These are phyloP conservation scores for Mellilla xanthometata DNA, from an alignment of 2,888 invertebrate species.

Conservation along the genomic window DNA sequence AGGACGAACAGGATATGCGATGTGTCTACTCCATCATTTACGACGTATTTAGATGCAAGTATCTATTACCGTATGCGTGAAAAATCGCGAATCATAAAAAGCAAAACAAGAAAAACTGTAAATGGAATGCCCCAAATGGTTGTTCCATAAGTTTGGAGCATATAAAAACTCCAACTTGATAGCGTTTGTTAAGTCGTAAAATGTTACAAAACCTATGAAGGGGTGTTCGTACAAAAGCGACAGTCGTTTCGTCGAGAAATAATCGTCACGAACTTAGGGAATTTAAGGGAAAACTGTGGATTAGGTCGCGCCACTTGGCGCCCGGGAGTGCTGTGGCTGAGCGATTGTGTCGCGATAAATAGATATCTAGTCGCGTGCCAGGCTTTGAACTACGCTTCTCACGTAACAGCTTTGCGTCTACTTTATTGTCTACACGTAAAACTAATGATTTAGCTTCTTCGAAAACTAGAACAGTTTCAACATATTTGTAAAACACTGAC, in stretches of 20 bases:
- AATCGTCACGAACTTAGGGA: constrained; percentile 41
- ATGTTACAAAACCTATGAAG: constrained; percentile 25
- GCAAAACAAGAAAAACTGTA: constrained; percentile 1
- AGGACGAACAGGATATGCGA: constrained; percentile 88
- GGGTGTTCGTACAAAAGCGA: constrained; percentile 33
- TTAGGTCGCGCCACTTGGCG: constrained; percentile 54
- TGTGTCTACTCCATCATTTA: constrained; percentile 88
- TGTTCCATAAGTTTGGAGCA: constrained; percentile 8
- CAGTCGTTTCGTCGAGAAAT: constrained; percentile 37
- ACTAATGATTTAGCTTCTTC: constrained; percentile 10
- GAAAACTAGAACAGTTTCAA: neutral
- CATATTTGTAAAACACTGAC: constrained; percentile 1
- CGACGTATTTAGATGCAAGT: constrained; percentile 89
- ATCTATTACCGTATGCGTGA: neutral
- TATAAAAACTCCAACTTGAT: constrained; percentile 21
- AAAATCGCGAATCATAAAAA: neutral
- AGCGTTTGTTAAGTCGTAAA: constrained; percentile 31
- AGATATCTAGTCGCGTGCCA: constrained; percentile 35
- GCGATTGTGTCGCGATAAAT: constrained; percentile 56
- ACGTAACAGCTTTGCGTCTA: constrained; percentile 12
- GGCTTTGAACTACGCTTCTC: constrained; percentile 35
- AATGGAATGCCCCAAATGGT: constrained; percentile 12
- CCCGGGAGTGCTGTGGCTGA: constrained; percentile 47
- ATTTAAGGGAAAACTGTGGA: constrained; percentile 43
- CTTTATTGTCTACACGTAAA: constrained; percentile 15